Conservation (phyloP, 2,888 invertebrate genomes). For the Cataglyphis albicans region DNA sequence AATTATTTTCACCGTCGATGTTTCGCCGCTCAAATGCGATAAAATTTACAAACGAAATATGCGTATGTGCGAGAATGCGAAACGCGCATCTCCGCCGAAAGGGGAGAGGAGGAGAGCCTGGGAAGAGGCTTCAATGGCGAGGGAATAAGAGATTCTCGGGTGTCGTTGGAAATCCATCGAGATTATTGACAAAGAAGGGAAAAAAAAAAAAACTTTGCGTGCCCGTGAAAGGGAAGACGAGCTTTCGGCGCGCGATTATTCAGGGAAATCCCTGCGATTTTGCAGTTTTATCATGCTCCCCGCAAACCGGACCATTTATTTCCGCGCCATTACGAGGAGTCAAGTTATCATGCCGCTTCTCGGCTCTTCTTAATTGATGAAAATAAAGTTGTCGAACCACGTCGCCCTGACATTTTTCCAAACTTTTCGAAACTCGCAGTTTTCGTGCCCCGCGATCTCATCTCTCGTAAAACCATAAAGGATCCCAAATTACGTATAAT, state of each 20-base stretch:
- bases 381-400: conserved; percentile 20
- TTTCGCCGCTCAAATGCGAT: conserved; percentile 35
- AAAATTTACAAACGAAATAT: conserved; percentile 43
- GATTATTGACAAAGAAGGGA: conserved; percentile 51
- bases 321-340: conserved; percentile 41
- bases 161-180: conserved; percentile 41
- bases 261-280: conserved; percentile 38
- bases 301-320: conserved; percentile 38
- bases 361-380: conserved; percentile 26
- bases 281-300: conserved; percentile 23
- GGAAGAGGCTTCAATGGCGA: conserved; percentile 30
- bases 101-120: neutral
- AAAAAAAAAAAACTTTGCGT: conserved; percentile 38
- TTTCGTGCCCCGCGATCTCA: neutral
- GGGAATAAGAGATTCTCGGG: conserved; percentile 46
- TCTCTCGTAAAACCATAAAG: conserved; percentile 11
- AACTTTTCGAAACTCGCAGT: neutral
- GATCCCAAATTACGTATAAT: conserved; percentile 9
- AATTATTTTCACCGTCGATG: conserved; percentile 46
- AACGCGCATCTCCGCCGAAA: conserved; percentile 6
- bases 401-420: neutral
- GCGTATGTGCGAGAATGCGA: conserved; percentile 31
- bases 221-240: conserved; percentile 32
- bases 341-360: conserved; percentile 34
- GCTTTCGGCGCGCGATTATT: conserved; percentile 36